phyloP scores from a whole-genome alignment of 1,140 invertebrate species.

The Apis cerana region DNA sequence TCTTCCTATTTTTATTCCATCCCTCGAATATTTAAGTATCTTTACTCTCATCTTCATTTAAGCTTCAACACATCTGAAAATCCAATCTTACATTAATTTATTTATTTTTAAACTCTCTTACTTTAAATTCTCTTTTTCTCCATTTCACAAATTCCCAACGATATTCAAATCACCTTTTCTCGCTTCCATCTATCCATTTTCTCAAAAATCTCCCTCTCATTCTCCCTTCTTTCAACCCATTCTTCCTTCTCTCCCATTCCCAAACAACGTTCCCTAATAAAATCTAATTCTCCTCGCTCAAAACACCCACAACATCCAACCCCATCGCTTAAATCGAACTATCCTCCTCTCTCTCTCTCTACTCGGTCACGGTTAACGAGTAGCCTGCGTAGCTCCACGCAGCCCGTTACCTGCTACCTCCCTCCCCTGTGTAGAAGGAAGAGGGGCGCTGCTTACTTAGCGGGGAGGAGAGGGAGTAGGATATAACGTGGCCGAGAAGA shows the following conservation, averaged over 20 bases:
- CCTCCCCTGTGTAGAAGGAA: background rate
- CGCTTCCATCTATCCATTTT: too few species aligned
- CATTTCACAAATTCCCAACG: background rate
- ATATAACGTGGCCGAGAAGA: constrained; percentile 62
- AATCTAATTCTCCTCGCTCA: background rate
- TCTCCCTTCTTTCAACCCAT: too few species aligned
- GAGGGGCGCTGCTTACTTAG: constrained; percentile 22
- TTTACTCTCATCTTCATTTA: too few species aligned
- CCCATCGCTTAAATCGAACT: background rate
- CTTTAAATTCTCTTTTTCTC: background rate
- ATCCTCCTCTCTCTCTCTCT: background rate
- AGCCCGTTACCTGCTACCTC: constrained; percentile 5
- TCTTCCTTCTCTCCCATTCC: too few species aligned
- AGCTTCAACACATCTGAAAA: too few species aligned
- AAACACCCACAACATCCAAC: background rate
- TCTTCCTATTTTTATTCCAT: background rate
- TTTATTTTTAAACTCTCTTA: too few species aligned
- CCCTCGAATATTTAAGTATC: too few species aligned
- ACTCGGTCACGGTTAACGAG: constrained; percentile 42
- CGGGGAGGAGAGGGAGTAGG: constrained; percentile 7
- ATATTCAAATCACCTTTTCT: background rate
- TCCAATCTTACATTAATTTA: background rate
- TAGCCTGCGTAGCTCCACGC: constrained; percentile 44
- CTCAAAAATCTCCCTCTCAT: too few species aligned
- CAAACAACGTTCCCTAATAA: background rate